phyloP scores from a whole-genome alignment of 2,797 vertebrate genomes.

The Dryobates pubescens region DNA sequence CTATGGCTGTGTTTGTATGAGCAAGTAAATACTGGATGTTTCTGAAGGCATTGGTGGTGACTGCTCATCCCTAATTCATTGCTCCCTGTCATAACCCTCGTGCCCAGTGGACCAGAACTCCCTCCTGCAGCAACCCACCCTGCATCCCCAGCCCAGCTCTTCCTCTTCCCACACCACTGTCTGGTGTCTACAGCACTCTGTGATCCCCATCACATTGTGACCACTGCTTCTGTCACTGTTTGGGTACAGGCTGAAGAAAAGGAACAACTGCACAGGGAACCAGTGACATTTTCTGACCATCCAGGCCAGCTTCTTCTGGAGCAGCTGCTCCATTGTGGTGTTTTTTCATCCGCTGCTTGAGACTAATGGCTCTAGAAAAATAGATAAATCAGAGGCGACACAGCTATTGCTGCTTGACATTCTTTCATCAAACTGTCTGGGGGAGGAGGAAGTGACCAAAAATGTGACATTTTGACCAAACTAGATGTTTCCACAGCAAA shows the following conservation, averaged over 20 bases:
- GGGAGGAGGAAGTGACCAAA: conserved; percentile 33
- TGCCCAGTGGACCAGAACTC: not conserved
- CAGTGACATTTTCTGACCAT: conserved; percentile 19
- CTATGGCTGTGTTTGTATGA: not conserved
- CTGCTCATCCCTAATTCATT: not conserved
- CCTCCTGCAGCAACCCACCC: not conserved
- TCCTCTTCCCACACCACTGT: not conserved
- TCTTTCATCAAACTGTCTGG: conserved; percentile 57
- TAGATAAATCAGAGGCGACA: conserved; percentile 66
- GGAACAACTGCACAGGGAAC: fast-evolving
- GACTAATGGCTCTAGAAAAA: conserved; percentile 58
- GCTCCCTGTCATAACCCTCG: fast-evolving
- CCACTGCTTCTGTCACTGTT: not conserved
- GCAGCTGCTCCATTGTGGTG: not conserved
- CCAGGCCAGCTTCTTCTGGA: not conserved
- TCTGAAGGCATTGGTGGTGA: not conserved
- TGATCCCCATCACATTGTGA: fast-evolving
- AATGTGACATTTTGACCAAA: conserved; percentile 63
- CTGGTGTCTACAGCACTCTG: not conserved
- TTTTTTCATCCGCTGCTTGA: conserved; percentile 18
- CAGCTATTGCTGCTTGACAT: conserved; percentile 37
- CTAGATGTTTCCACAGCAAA: not conserved
- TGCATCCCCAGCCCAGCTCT: not conserved
- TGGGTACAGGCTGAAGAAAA: not conserved
- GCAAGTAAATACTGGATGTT: not conserved